phyloP scores from a whole-genome alignment of 2,888 invertebrate species.

The Tryphoninae sp. region DNA sequence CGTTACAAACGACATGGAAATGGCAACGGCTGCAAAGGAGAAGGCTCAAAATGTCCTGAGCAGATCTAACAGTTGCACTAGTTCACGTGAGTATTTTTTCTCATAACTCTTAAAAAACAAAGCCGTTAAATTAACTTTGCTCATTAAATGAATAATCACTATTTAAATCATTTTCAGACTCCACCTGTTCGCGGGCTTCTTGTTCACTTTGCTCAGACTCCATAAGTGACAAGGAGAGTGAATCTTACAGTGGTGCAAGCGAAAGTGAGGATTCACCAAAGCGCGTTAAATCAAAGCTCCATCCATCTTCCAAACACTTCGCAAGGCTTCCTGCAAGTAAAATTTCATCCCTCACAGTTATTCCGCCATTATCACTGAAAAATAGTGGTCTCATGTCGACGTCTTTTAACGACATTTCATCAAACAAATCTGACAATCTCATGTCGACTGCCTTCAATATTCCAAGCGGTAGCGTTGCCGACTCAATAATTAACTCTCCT shows the following conservation, averaged over 20 bases:
- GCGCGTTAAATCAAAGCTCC: conserved; percentile 73
- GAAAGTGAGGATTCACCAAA: conserved; percentile 74
- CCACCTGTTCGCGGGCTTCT: conserved; percentile 88
- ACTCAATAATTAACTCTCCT: conserved; percentile 39
- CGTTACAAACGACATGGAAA: conserved; percentile 84
- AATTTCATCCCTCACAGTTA: conserved; percentile 76
- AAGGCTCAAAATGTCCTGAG: conserved; percentile 84
- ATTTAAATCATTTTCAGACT: conserved; percentile 81
- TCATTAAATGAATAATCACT: neutral
- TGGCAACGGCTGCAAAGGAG: conserved; percentile 87
- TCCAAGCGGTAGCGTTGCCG: conserved; percentile 40
- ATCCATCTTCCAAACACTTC: conserved; percentile 79
- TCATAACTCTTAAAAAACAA: neutral
- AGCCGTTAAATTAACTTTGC: neutral
- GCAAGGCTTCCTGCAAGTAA: conserved; percentile 80
- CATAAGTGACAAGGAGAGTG: conserved; percentile 79
- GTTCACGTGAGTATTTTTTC: conserved; percentile 76
- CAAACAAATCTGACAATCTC: conserved; percentile 70
- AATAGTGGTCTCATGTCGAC: conserved; percentile 68
- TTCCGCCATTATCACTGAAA: conserved; percentile 68
- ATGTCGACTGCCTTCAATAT: conserved; percentile 75
- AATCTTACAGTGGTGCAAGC: conserved; percentile 79
- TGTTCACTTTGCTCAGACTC: conserved; percentile 85
- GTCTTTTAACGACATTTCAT: conserved; percentile 67
- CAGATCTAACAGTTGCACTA: conserved; percentile 79